Base-by-base conservation (phyloP, 2,797 vertebrate genomes). In the Lepidocolaptes lacrymiger region DNA sequence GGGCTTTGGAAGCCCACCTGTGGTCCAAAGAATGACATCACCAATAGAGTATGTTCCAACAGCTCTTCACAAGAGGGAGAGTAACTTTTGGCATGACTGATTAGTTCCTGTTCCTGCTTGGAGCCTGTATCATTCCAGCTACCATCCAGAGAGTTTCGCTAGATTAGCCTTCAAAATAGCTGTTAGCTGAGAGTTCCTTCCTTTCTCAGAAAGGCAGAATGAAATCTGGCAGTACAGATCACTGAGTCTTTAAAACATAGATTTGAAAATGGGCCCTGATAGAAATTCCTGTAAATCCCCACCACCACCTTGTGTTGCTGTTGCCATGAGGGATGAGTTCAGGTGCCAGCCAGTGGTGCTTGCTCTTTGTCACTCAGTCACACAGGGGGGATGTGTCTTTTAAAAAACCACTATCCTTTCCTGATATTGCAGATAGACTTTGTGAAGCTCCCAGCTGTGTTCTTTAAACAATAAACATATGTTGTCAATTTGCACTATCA, bases 221-320 rank as follows among this genome's bases (percentile, higher is more conserved):
- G 36, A 82, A 63, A 59, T 79, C 80, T 66, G 44, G 34, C 24
- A 55, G 30, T 49, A 20, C 39, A 1, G 67, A 4, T 84, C 75
- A 51, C 5, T 36, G 26, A 66, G 10, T 56, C 27, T 63, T 92
- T 62, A 44, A 87, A 88, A 68, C 15, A 18, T 1, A 28, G 36
- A 26, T 85, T 80, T 85, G 52, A 63, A 63, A 76, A 58, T 17
- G 12, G 28, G 1, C 8, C 55, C 12, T 37, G 48, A 10, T 48
- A 58, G 44, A 55, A 63, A 58, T 46, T 21, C 2, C 0, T 34
- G 2, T 39, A 7, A 56, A 14, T n/a, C 23, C 4, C 14, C 24
- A 1, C 14, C 8, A 14, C 9, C 12, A 4, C 10, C 36, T 48
- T 51, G 16, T 52, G 49, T 46, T 79, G 39, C 26, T 18, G 37